These are phyloP conservation scores for Nomada ruficornis DNA, from an alignment of 2,888 invertebrate species.

Conservation along the genomic window DNA sequence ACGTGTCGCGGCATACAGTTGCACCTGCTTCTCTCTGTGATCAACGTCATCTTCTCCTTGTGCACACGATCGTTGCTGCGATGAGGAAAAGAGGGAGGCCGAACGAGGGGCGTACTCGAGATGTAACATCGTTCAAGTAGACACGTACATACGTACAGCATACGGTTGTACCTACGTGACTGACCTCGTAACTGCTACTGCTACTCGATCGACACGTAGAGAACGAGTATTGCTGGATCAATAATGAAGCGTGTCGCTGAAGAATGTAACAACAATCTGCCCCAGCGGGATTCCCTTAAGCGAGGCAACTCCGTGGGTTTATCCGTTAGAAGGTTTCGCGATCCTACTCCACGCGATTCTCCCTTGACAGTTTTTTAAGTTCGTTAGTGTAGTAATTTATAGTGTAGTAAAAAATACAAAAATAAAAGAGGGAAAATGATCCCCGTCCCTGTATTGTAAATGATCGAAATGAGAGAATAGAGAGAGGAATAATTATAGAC, in stretches of 20 bases:
- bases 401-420: background rate
- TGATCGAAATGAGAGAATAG: background rate
- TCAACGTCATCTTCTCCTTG: constrained; percentile 72
- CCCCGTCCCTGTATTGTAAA: background rate
- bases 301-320: constrained; percentile 16
- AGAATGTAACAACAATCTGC: constrained; percentile 62
- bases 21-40: constrained; percentile 67
- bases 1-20: constrained; percentile 78
- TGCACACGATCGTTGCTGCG: constrained; percentile 55
- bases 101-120: constrained; percentile 43
- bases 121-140: constrained; percentile 66
- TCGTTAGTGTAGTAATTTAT: background rate
- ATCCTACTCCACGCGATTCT: background rate
- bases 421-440: background rate
- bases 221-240: constrained; percentile 59
- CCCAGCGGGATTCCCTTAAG: constrained; percentile 43
- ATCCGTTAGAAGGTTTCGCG: background rate
- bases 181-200: constrained; percentile 69
- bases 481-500: background rate
- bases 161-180: constrained; percentile 71
- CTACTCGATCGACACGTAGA: constrained; percentile 62
- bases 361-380: background rate
- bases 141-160: constrained; percentile 65
- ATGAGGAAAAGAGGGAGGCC: constrained; percentile 21
- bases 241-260: constrained; percentile 59